Percentiles rank a stretch among this genome's conserved stretches.
Conservation (phyloP, 2,113 vertebrate species). For the Dasypus novemcinctus region DNA sequence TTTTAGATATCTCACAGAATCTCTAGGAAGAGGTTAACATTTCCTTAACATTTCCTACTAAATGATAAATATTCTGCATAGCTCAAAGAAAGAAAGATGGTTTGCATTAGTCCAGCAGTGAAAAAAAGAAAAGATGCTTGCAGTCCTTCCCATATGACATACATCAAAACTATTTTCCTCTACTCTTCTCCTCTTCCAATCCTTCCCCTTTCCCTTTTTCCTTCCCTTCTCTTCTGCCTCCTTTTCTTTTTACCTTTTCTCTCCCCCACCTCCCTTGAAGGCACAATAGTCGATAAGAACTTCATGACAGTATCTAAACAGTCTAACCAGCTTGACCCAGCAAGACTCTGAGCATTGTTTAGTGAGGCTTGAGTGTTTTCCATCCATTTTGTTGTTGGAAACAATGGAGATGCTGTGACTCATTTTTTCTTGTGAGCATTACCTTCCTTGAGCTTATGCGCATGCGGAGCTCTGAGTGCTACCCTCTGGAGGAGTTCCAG, state of each 20-base stretch:
- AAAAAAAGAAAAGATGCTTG: not conserved
- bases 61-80: not conserved
- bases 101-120: slow-evolving; percentile 2
- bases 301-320: not conserved
- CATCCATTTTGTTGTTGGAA: slow-evolving; percentile 44
- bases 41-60: not conserved
- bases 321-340: not conserved
- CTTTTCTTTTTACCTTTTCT: not conserved
- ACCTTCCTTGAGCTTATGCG: slow-evolving; percentile 30
- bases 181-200: not conserved
- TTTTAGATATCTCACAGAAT: slow-evolving; percentile 37
- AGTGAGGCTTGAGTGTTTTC: slow-evolving; percentile 33
- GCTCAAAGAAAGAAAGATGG: not conserved
- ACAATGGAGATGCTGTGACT: slow-evolving; percentile 38
- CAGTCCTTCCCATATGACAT: not conserved
- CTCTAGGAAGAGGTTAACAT: not conserved
- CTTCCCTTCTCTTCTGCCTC: not conserved
- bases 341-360: not conserved
- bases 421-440: slow-evolving; percentile 21
- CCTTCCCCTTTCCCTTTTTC: not conserved
- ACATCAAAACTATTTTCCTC: not conserved
- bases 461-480: not conserved
- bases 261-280: not conserved
- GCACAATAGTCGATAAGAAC: not conserved
- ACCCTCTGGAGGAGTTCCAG: slow-evolving; percentile 31